Evolutionary conservation across 2,113 vertebrate genomes (phyloP).

Genomic region (Phocoena sinus): DNA sequence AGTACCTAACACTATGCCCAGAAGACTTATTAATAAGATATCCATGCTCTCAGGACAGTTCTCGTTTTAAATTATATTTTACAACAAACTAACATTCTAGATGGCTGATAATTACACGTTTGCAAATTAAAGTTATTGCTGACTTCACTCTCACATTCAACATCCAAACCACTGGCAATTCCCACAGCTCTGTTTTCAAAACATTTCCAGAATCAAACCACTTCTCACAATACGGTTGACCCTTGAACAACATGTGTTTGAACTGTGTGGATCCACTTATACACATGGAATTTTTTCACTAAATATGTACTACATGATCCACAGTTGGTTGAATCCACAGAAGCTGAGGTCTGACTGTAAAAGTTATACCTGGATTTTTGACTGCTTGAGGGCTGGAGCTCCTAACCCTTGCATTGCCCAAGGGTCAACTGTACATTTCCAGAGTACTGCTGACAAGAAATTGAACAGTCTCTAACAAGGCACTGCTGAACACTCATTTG

Average conservation of each 20-base stretch:
- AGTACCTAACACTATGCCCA: not conserved
- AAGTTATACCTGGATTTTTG: not conserved
- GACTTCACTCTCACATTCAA: not conserved
- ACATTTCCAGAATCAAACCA: not conserved
- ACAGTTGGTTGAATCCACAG: not conserved
- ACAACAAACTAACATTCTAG: conserved; percentile 1
- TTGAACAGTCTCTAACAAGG: not conserved
- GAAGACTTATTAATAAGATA: not conserved
- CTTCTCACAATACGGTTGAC: not conserved
- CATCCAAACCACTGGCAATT: not conserved
- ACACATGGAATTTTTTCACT: not conserved
- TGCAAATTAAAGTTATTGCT: not conserved
- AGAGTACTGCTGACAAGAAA: conserved; percentile 26
- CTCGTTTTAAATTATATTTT: conserved; percentile 7
- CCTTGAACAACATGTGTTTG: not conserved
- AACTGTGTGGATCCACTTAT: not conserved
- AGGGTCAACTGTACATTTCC: not conserved
- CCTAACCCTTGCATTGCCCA: not conserved
- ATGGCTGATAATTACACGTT: not conserved
- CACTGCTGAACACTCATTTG: not conserved
- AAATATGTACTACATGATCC: not conserved
- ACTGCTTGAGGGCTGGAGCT: not conserved
- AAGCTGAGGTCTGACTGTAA: not conserved
- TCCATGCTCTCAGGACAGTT: not conserved
- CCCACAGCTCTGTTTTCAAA: not conserved